phyloP scores from a whole-genome alignment of 2,888 invertebrate species.

The Esperia sulphurella region DNA sequence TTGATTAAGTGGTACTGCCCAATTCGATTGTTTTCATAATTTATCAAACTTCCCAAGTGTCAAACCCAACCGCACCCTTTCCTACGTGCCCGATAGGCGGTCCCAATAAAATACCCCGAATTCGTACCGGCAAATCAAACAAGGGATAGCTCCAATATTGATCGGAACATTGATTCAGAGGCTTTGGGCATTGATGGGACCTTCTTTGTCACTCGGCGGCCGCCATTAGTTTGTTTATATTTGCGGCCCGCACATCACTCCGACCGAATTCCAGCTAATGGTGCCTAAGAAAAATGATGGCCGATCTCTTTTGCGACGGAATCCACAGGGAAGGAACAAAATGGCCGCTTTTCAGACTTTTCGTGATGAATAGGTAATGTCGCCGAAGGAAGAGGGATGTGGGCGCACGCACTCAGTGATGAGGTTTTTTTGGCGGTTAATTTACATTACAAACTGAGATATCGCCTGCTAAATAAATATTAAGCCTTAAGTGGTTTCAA shows the following conservation, averaged over 20 bases:
- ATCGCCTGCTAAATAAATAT: not conserved
- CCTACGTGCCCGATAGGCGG: conserved; percentile 1
- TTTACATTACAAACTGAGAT: conserved; percentile 15
- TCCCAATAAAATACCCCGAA: conserved; percentile 7
- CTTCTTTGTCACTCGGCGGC: conserved; percentile 57
- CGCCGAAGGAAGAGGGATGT: conserved; percentile 31
- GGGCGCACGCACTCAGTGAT: conserved; percentile 31
- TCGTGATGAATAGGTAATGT: conserved; percentile 61
- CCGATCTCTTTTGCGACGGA: conserved; percentile 33
- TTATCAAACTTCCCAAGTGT: not conserved
- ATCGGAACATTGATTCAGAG: conserved; percentile 46
- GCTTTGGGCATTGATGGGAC: conserved; percentile 44
- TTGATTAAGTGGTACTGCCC: not conserved
- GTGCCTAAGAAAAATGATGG: conserved; percentile 57
- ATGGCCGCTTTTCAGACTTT: conserved; percentile 50
- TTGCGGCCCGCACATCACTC: conserved; percentile 45
- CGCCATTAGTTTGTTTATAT: conserved; percentile 39
- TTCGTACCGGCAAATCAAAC: conserved; percentile 25
- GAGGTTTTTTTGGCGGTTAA: conserved; percentile 40
- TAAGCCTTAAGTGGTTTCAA: not conserved
- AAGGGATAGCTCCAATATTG: conserved; percentile 20
- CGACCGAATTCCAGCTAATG: conserved; percentile 57
- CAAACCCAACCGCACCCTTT: not conserved
- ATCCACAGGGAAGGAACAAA: conserved; percentile 31
- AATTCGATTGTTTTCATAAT: conserved; percentile 1